These are phyloP conservation scores for Drosophila pruinosa DNA, from an alignment of 1,140 invertebrate species.

Conservation along the genomic window DNA sequence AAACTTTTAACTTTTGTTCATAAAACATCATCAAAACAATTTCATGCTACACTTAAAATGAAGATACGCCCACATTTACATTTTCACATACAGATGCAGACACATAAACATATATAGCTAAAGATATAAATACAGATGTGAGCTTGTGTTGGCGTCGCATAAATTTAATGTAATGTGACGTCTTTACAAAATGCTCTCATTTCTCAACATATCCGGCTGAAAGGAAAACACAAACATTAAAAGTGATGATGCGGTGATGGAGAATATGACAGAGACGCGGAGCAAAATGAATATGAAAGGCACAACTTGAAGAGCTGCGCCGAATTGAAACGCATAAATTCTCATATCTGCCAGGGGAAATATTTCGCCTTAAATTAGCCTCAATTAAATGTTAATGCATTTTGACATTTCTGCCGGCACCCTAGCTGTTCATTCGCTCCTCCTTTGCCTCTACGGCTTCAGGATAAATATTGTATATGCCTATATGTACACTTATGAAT, in stretches of 20 bases:
- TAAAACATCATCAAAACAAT: slow-evolving; percentile 63
- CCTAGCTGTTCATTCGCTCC: slow-evolving; percentile 1
- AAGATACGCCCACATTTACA: neutral
- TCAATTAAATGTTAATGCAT: slow-evolving; percentile 83
- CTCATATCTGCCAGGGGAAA: slow-evolving; percentile 71
- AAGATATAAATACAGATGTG: slow-evolving; percentile 16
- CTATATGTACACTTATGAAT: slow-evolving; percentile 35
- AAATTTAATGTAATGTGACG: slow-evolving; percentile 83
- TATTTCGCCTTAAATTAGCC: slow-evolving; percentile 83
- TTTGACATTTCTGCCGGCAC: slow-evolving; percentile 78
- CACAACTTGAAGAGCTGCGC: slow-evolving; percentile 29
- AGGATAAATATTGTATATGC: slow-evolving; percentile 38
- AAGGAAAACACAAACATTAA: slow-evolving; percentile 17
- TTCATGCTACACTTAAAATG: slow-evolving; percentile 69
- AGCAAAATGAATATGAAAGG: slow-evolving; percentile 18
- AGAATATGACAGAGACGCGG: slow-evolving; percentile 3
- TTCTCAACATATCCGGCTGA: slow-evolving; percentile 74
- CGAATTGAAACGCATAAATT: slow-evolving; percentile 79
- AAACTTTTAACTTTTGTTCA: too few species aligned
- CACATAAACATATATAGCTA: neutral
- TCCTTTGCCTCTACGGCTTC: neutral
- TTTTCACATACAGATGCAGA: neutral
- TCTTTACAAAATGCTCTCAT: slow-evolving; percentile 82
- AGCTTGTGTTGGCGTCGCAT: slow-evolving; percentile 62
- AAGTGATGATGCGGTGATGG: neutral